Conservation (phyloP, 2,888 invertebrate species). For the Sesia bembeciformis region DNA sequence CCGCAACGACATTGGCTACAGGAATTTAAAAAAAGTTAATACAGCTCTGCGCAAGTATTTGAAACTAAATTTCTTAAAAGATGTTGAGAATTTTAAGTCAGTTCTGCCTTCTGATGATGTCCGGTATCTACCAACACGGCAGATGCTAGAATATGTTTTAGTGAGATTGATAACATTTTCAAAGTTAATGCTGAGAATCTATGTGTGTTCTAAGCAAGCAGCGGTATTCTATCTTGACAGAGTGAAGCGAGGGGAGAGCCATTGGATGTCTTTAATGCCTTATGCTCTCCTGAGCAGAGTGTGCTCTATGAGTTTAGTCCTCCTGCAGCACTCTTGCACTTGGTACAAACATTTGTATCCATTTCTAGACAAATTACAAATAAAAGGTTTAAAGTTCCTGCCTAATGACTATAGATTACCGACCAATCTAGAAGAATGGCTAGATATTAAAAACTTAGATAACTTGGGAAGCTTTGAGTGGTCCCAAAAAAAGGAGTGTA, state of each 20-base stretch:
- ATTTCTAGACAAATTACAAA: conserved; percentile 43
- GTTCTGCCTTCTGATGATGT: conserved; percentile 37
- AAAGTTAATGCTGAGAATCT: conserved; percentile 68
- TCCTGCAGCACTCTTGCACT: conserved; percentile 56
- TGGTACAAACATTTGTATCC: conserved; percentile 67
- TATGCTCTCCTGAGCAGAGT: conserved; percentile 70
- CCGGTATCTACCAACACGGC: conserved; percentile 67
- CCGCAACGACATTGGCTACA: conserved; percentile 72
- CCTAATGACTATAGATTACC: conserved; percentile 58
- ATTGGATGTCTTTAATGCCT: conserved; percentile 71
- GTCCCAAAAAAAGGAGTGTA: conserved; percentile 31
- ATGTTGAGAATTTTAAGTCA: conserved; percentile 41
- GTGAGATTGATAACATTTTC: conserved; percentile 70
- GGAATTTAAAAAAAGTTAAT: conserved; percentile 69
- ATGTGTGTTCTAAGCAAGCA: conserved; percentile 57
- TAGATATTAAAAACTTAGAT: conserved; percentile 61
- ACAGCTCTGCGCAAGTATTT: conserved; percentile 67
- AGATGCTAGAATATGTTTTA: conserved; percentile 74
- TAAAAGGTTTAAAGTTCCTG: conserved; percentile 63
- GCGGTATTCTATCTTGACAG: conserved; percentile 67
- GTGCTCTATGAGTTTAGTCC: conserved; percentile 63
- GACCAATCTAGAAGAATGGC: conserved; percentile 55
- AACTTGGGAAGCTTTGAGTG: conserved; percentile 49
- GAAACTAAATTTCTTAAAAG: conserved; percentile 54
- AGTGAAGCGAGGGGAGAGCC: conserved; percentile 69